Evolutionary conservation across 1,140 invertebrate species (phyloP), one percentile per base, ranked within the genome.

Genomic region (Zaprionus inermis): DNA sequence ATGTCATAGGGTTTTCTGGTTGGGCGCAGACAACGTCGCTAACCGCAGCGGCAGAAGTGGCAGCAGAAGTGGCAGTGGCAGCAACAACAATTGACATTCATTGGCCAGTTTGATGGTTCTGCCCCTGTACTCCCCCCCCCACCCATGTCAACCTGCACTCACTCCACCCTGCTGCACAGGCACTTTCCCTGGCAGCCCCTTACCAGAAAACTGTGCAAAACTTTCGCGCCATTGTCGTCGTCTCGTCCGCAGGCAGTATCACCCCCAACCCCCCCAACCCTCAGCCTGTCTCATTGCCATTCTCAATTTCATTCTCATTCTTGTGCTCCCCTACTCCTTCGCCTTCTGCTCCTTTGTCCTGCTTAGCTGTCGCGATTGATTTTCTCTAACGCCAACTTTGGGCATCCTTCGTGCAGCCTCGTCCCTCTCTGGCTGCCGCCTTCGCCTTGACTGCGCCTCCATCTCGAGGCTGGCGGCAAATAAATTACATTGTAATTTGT

Each of bases 401-500:
- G 32, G 60, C 60, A 60, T 34, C 68, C 56, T 46, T 32, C 55
- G 6, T 18, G 28, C 64, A 10, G 2, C 51, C 6, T 2, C 11
- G 30, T 12, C 9, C 12, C 46, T 70, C 51, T 51, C 63, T 56
- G 36, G 28, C 55, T 49, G 57, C 51, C 30, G 7, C 30, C 6
- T 49, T 52, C n/a, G n/a, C n/a, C n/a, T n/a, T n/a, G n/a, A n/a
- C n/a, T n/a, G n/a, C n/a, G n/a, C n/a, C 64, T 68, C 18, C 60
- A 28, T 28, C 51, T 57, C 69, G 63, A 63, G 54, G 58, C 58
- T 81, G 84, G 84, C 80, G 80, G 69, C 84, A 89, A 91, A 91
- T 91, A 91, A 91, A 91, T 91, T 88, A 89, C 81, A 84, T 80
- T 85, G 89, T 91, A 91, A 91, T 91, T 91, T 91, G 89, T 91